A percentile compares a stretch with the other conserved stretches of the same genome.
Evolutionary conservation across 1,140 invertebrate genomes (phyloP).

Genomic region (Drosophila quadrilineata): DNA sequence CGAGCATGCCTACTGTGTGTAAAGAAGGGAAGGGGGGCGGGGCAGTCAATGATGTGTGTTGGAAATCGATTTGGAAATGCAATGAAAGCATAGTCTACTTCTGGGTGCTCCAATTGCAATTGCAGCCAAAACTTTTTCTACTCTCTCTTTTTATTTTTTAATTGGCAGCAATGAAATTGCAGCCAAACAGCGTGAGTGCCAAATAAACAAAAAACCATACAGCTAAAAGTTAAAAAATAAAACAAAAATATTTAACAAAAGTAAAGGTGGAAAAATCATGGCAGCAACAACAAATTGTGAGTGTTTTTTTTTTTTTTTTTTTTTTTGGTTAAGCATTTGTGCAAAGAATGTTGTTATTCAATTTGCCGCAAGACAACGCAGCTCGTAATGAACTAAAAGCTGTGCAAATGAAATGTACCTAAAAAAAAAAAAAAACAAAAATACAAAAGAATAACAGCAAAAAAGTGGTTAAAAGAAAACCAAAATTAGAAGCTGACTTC

Average conservation of each 20-base stretch:
- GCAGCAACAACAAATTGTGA: too few relatives aligned
- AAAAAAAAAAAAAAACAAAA: conserved; percentile 49
- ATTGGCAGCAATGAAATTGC: conserved; percentile 32
- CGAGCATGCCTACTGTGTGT: neutral
- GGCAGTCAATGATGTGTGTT: conserved; percentile 25
- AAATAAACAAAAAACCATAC: conserved; percentile 22
- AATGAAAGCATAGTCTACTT: conserved; percentile 32
- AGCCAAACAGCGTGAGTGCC: too few relatives aligned
- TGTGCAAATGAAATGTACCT: conserved; percentile 31
- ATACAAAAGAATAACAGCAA: conserved; percentile 23
- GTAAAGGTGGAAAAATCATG: neutral
- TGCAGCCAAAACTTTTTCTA: conserved; percentile 7
- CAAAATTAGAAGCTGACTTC: too few relatives aligned
- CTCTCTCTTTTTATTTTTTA: conserved; percentile 40
- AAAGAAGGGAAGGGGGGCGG: conserved; percentile 20
- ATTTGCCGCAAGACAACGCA: conserved; percentile 27
- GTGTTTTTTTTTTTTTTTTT: too few relatives aligned
- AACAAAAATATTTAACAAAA: conserved; percentile 13
- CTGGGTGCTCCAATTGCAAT: neutral
- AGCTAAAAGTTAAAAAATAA: conserved; percentile 16
- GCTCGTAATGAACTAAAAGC: conserved; percentile 54
- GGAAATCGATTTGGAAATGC: conserved; percentile 26
- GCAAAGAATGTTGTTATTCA: conserved; percentile 25
- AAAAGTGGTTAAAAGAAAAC: too few relatives aligned
- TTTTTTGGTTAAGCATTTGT: conserved; percentile 21